phyloP scores from a whole-genome alignment of 2,888 invertebrate species.

The Phasia obesa region DNA sequence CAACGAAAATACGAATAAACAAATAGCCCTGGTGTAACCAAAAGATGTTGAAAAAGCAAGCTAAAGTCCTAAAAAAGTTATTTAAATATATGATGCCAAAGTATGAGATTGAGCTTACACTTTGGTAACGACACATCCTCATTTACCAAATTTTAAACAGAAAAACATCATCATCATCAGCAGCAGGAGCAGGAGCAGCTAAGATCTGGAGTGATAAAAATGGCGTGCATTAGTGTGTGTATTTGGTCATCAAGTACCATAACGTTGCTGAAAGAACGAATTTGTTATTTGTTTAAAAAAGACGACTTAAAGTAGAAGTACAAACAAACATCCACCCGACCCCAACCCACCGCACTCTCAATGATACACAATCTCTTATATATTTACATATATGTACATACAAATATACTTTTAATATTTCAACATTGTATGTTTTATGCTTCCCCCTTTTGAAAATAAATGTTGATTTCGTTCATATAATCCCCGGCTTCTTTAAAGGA shows the following conservation, averaged over 20 bases:
- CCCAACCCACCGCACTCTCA: neutral
- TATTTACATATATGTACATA: neutral
- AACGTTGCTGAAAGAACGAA: slow-evolving; percentile 18
- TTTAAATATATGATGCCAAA: slow-evolving; percentile 54
- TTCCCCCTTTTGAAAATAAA: slow-evolving; percentile 7
- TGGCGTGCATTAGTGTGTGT: slow-evolving; percentile 6
- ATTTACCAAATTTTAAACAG: neutral
- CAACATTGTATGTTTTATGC: neutral
- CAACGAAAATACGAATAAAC: slow-evolving; percentile 12
- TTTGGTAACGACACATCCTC: slow-evolving; percentile 5
- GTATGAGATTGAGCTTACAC: slow-evolving; percentile 50
- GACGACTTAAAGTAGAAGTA: slow-evolving; percentile 47
- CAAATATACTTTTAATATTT: neutral
- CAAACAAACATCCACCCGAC: slow-evolving; percentile 30
- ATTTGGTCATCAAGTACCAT: slow-evolving; percentile 19
- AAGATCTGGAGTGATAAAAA: slow-evolving; percentile 6
- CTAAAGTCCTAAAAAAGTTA: slow-evolving; percentile 48
- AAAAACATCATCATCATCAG: slow-evolving; percentile 12
- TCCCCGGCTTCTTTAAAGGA: slow-evolving; percentile 43
- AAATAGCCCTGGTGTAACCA: slow-evolving; percentile 43
- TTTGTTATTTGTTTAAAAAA: slow-evolving; percentile 22
- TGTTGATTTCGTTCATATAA: slow-evolving; percentile 20
- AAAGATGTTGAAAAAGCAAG: slow-evolving; percentile 56
- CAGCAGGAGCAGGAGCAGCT: no score
- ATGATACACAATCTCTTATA: neutral